phyloP scores from a whole-genome alignment of 2,888 invertebrate genomes.

The Xanthia togata region DNA sequence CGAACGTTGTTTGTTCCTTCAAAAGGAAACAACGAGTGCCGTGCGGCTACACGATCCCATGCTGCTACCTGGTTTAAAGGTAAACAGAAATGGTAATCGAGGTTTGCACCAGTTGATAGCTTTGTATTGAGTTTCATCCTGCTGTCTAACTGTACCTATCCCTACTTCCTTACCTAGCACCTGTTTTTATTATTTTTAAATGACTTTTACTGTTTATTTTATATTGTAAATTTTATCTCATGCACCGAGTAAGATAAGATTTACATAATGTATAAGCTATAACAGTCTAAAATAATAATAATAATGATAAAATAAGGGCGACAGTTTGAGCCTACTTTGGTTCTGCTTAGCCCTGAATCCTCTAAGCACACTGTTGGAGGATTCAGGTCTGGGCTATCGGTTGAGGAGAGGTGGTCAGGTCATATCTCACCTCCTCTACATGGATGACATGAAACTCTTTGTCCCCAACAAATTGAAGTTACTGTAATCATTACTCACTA shows the following conservation, averaged over 20 bases:
- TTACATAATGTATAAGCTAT: neutral
- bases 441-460: too few relatives aligned
- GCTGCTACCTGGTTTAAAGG: constrained; percentile 15
- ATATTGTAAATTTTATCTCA: neutral
- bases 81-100: constrained; percentile 23
- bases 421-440: too few relatives aligned
- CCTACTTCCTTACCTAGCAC: too few relatives aligned
- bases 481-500: too few relatives aligned
- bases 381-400: too few relatives aligned
- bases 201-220: neutral
- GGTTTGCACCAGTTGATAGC: neutral
- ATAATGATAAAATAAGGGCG: too few relatives aligned
- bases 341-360: too few relatives aligned
- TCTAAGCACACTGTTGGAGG: too few relatives aligned
- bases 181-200: neutral
- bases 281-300: neutral
- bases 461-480: too few relatives aligned
- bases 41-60: constrained; percentile 13
- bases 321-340: too few relatives aligned
- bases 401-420: too few relatives aligned
- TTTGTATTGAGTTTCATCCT: neutral
- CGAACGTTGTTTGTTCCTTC: constrained; percentile 33
- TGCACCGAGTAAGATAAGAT: neutral
- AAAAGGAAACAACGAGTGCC: constrained; percentile 32
- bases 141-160: too few relatives aligned